Evolutionary conservation across 2,113 vertebrate species (phyloP).

Genomic region (Antennarius striatus): DNA sequence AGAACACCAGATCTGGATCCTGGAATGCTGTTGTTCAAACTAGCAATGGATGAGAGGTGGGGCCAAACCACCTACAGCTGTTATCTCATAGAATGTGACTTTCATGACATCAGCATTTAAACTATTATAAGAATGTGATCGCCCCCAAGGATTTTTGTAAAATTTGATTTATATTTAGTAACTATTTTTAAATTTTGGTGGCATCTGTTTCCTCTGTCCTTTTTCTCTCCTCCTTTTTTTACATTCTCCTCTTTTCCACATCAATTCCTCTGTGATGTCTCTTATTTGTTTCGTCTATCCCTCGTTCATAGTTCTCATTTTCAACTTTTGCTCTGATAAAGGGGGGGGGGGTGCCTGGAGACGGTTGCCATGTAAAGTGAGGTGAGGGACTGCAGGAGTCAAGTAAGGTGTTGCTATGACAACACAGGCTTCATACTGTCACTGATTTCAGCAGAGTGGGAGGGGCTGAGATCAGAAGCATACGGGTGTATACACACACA

Average conservation of each 20-base stretch:
- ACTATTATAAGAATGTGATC: too few species aligned
- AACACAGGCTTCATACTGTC: conserved; percentile 66
- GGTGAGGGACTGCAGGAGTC: conserved; percentile 49
- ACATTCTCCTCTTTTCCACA: background rate
- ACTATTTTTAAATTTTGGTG: too few species aligned
- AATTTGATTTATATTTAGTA: too few species aligned
- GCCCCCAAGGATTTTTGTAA: too few species aligned
- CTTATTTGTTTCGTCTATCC: background rate
- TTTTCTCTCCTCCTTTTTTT: background rate
- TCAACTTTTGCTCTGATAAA: conserved; percentile 14
- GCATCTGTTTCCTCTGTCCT: too few species aligned
- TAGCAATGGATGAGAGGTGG: too few species aligned
- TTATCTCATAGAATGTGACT: too few species aligned
- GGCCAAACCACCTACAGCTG: too few species aligned
- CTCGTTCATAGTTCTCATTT: conserved; percentile 17
- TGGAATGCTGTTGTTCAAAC: too few species aligned
- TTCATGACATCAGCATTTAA: too few species aligned
- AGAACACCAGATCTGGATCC: too few species aligned
- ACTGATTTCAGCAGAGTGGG: conserved; percentile 58
- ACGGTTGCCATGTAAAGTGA: conserved; percentile 60
- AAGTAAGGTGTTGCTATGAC: conserved; percentile 71
- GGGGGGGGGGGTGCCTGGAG: conserved; percentile 57
- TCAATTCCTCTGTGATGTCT: background rate
- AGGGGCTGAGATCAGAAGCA: conserved; percentile 47
- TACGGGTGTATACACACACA: conserved; percentile 34